These are phyloP conservation scores for Platysternon megacephalum DNA, from an alignment of 2,113 vertebrate species.

Conservation along the genomic window DNA sequence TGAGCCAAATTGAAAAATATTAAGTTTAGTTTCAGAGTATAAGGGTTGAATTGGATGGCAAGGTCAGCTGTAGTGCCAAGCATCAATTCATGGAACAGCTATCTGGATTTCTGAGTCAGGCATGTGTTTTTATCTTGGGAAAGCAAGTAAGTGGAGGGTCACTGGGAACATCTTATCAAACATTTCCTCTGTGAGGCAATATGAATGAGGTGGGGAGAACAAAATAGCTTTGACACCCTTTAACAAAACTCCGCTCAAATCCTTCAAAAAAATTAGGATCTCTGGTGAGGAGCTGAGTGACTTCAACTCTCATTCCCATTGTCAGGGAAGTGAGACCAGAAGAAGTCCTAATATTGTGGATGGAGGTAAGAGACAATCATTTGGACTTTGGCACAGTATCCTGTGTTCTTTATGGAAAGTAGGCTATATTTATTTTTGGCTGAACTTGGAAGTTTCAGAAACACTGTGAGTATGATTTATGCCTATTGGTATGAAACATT, in stretches of 20 bases:
- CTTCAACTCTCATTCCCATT: neutral
- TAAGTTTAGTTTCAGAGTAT: slow-evolving; percentile 21
- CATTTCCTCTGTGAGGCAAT: neutral
- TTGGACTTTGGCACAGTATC: neutral
- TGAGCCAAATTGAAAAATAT: neutral
- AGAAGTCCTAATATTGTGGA: neutral
- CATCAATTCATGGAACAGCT: neutral
- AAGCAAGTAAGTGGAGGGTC: neutral
- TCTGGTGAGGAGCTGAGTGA: neutral
- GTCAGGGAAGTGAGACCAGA: neutral
- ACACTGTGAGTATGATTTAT: neutral
- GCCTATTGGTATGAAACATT: neutral
- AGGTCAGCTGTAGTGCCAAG: neutral
- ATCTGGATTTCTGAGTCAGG: neutral
- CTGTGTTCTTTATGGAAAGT: neutral
- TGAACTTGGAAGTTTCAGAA: neutral
- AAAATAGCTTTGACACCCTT: neutral
- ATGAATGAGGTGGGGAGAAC: neutral
- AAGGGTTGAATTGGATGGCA: neutral
- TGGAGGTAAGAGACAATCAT: neutral
- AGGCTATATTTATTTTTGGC: neutral
- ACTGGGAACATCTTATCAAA: neutral
- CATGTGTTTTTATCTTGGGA: neutral
- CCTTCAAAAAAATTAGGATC: neutral
- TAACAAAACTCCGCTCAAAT: neutral